Evolutionary conservation across 2,888 invertebrate genomes (phyloP), one percentile per base, ranked within the genome.

Genomic region (Leptinotarsa rubiginosa): DNA sequence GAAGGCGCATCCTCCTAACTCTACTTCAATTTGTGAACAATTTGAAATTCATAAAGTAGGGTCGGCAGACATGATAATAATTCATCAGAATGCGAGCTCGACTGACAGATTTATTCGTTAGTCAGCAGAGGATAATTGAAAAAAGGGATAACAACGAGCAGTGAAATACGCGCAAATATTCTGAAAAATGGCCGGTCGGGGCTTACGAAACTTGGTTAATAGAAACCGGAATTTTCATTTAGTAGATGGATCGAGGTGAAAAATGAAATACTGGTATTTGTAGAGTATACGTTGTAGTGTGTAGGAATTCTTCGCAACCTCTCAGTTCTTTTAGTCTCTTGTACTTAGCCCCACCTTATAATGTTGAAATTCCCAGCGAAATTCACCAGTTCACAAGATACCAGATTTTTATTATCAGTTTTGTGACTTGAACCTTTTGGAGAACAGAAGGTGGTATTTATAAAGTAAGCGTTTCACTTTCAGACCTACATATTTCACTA

Each of bases 11-110:
- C 56, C 56, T 20, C n/a, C 56, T 16, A 69, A 41, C 31, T 47
- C 41, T 56, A 69, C 56, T 56, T 73, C 50, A 70, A 73, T 70
- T 73, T 73, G 65, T 62, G 49, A 52, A 25, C n/a, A 65, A 69
- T 69, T 73, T 47, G 49, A 54, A 65, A 69, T 69, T 73, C 47
- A 69, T 69, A 64, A 65, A 69, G 73, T 69, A 52, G 47, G 22
- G 65, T 65, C 62, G 62, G 12, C n/a, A 49, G 56, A 22, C 47
- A 41, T 31, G 62, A 62, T 62, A 62, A 62, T 62, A 62, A 62
- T 62, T 62, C 62, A 62, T 62, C 62, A 25, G 41, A n/a, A n/a
- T 62, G 18, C 41, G 62, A 62, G 62, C 62, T 62, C 22, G 13
- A 22, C 31, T 62, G 62, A 41, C 62, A 25, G 62, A 62, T 62